Evolutionary conservation across 2,113 vertebrate species (phyloP).

Genomic region (Chauna torquata): DNA sequence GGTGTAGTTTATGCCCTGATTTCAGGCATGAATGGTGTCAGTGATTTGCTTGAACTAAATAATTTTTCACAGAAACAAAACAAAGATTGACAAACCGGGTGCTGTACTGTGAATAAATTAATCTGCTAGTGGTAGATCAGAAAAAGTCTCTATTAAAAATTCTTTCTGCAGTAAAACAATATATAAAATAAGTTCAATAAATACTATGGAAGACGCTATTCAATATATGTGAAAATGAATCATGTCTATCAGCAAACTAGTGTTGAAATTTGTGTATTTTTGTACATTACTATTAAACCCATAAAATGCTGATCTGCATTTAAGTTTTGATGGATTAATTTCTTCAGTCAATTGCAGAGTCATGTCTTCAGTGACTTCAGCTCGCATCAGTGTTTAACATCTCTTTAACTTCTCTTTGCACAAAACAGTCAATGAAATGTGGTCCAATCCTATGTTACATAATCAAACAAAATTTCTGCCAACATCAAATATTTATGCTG

Average conservation of each 20-base stretch:
- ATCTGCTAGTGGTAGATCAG: not conserved
- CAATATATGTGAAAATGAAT: not conserved
- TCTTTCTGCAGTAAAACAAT: not conserved
- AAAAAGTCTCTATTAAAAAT: not conserved
- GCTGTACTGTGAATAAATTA: not conserved
- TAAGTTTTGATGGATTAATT: not conserved
- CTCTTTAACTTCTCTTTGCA: not conserved
- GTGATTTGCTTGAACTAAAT: conserved; percentile 34
- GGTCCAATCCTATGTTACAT: not conserved
- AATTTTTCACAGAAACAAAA: conserved; percentile 25
- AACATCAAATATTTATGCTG: not conserved
- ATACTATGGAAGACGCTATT: not conserved
- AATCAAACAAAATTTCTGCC: not conserved
- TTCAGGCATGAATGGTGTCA: conserved; percentile 7
- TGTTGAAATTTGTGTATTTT: not conserved
- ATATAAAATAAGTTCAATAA: not conserved
- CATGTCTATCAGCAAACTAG: not conserved
- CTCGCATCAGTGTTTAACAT: not conserved
- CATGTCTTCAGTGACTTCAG: not conserved
- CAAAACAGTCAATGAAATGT: not conserved
- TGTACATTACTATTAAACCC: not conserved
- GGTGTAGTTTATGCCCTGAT: conserved; percentile 9
- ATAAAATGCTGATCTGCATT: not conserved
- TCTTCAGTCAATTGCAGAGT: not conserved
- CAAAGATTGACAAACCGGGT: not conserved